These are phyloP conservation scores for Trematocara stigmaticum DNA, from an alignment of 2,113 vertebrate species.

Conservation along the genomic window DNA sequence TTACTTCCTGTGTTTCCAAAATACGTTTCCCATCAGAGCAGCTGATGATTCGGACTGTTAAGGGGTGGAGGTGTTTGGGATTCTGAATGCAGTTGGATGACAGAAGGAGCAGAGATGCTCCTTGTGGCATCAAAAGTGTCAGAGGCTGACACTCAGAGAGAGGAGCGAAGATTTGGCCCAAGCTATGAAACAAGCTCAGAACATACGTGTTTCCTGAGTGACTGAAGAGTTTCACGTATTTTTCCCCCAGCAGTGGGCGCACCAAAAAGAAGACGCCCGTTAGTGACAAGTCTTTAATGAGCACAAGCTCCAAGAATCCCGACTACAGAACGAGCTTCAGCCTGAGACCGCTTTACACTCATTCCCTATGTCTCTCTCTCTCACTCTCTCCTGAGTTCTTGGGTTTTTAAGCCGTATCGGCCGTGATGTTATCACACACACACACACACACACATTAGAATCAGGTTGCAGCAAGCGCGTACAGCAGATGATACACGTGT, in stretches of 20 bases:
- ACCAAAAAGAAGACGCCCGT: neutral
- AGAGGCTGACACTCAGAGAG: neutral
- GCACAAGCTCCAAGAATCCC: neutral
- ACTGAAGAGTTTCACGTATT: neutral
- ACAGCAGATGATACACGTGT: neutral
- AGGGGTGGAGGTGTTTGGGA: neutral
- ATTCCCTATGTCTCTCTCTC: neutral
- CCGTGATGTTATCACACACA: neutral
- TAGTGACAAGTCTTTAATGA: neutral
- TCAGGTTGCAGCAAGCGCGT: neutral
- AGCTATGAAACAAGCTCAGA: neutral
- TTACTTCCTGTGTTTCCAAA: neutral
- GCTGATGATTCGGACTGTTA: neutral
- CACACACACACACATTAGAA: neutral
- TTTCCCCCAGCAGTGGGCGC: neutral
- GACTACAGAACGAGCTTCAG: conserved; percentile 19
- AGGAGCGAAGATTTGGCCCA: neutral
- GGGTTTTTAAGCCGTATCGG: neutral
- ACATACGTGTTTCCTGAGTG: neutral
- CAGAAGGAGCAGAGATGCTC: neutral
- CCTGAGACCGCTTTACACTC: neutral
- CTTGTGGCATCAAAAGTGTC: neutral
- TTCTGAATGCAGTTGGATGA: neutral
- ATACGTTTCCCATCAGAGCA: neutral
- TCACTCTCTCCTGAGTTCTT: neutral